Base-by-base conservation (phyloP, 92 coral and sea anemone species). In the Umimayanthus chanpuru region DNA sequence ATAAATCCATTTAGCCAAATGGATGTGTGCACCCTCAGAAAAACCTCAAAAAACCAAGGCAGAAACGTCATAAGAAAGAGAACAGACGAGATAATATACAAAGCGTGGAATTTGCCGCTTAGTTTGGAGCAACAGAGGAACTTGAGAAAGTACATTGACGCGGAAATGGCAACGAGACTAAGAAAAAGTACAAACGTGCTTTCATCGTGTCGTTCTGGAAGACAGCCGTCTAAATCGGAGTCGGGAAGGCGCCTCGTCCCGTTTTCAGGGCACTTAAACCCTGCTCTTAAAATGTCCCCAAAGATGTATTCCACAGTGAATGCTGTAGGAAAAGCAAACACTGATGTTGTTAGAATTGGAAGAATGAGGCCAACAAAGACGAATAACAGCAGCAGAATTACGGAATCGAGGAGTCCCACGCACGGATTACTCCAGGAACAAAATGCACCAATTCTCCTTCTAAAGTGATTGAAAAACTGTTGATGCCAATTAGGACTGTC, bases 401-500 rank as follows among this genome's bases (percentile, higher is more conserved):
- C 53, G 67, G 91, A 29, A 25, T 93, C 93, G 16, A 89, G 47
- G 72, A 89, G 25, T 15, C 94, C 96, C 39, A 87, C 85, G 28
- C 85, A 87, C 18, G 91, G 93, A 29, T 92, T 91, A 36, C 68
- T 70, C 93, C 96, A 93, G 79, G 88, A 86, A 53, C 94, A 89
- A 55, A 91, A 82, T 39, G 87, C 88, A 2, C 92, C 93, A 55
- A 92, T 87, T 78, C 91, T 87, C n/a, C 79, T 91, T 74, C 95
- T 86, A 87, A 91, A 78, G 82, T 91, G 81, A 23, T 85, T 89
- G 68, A 89, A 93, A 79, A 91, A 93, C 79, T 87, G 36, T 26
- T 91, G 67, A 66, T 93, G 94, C 96, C 96, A 93, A 15, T 56
- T 44, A 1, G 91, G 85, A 39, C 88, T 79, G 85, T 93, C 96